Conservation (phyloP, 2,113 vertebrate genomes). For the Galbula dea region DNA sequence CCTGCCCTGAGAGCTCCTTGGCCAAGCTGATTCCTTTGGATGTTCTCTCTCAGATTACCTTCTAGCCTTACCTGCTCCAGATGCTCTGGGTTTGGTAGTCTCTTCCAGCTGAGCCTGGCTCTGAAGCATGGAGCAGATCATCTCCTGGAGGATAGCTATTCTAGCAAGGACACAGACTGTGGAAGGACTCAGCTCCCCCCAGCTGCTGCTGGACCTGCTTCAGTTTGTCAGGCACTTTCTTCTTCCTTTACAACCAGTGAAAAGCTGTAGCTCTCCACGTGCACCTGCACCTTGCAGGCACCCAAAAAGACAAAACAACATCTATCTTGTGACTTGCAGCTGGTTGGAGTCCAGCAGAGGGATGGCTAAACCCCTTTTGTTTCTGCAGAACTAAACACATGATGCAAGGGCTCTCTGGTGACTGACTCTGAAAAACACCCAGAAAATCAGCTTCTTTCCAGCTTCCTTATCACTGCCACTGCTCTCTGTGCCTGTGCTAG, state of each 20-base stretch:
- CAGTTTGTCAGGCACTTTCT: slow-evolving; percentile 49
- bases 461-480: slow-evolving; percentile 6
- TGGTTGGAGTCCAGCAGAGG: neutral
- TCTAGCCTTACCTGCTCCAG: slow-evolving; percentile 62
- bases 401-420: neutral
- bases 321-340: neutral
- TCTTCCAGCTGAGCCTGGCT: slow-evolving; percentile 48
- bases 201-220: slow-evolving; percentile 53
- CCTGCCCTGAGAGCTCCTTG: slow-evolving; percentile 53
- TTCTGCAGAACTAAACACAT: neutral
- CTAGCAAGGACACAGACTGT: slow-evolving; percentile 55
- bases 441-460: slow-evolving; percentile 29
- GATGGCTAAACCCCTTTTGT: slow-evolving; percentile 13
- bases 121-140: slow-evolving; percentile 61
- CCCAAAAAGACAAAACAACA: slow-evolving; percentile 36
- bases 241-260: slow-evolving; percentile 46
- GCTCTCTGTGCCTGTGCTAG: neutral
- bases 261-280: slow-evolving; percentile 73
- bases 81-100: slow-evolving; percentile 35
- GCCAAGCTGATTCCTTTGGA: slow-evolving; percentile 63
- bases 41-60: slow-evolving; percentile 68
- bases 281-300: slow-evolving; percentile 54
- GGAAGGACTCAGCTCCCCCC: slow-evolving; percentile 52
- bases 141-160: slow-evolving; percentile 48
- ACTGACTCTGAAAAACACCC: neutral